Conservation (phyloP, 2,113 vertebrate genomes). For the Cisticola juncidis region DNA sequence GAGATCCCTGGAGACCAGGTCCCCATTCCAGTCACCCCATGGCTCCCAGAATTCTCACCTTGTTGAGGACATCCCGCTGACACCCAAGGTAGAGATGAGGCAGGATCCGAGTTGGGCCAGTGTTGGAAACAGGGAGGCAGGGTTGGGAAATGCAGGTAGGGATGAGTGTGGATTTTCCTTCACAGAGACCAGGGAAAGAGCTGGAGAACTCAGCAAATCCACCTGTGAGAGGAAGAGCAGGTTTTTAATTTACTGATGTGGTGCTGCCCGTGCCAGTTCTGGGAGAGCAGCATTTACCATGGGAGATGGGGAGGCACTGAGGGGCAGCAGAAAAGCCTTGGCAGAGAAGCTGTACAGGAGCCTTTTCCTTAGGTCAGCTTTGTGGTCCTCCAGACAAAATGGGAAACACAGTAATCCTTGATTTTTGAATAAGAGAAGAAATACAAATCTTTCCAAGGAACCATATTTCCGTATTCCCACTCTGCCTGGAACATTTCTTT, state of each 20-base stretch:
- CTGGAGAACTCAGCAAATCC: slow-evolving; percentile 90
- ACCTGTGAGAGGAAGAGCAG: slow-evolving; percentile 73
- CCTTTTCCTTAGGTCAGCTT: neutral
- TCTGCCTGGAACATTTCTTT: neutral
- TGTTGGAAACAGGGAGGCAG: slow-evolving; percentile 85
- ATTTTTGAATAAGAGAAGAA: neutral
- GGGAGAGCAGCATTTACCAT: neutral
- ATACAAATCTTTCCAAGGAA: neutral
- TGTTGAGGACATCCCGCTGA: slow-evolving; percentile 93
- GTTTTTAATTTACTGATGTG: neutral
- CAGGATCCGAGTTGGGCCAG: slow-evolving; percentile 92
- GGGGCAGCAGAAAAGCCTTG: neutral
- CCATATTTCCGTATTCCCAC: fast-evolving
- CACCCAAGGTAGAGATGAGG: slow-evolving; percentile 95
- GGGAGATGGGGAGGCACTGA: neutral
- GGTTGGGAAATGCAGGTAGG: slow-evolving; percentile 91
- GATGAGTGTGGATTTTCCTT: slow-evolving; percentile 86
- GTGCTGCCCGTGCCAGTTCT: neutral
- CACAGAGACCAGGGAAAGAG: slow-evolving; percentile 91
- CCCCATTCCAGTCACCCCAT: neutral
- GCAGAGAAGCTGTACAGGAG: fast-evolving
- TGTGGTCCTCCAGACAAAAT: neutral
- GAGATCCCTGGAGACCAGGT: neutral
- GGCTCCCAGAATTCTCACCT: slow-evolving; percentile 74
- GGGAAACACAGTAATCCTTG: neutral